Evolutionary conservation across 1,140 invertebrate genomes (phyloP), one percentile per base, ranked within the genome.

Genomic region (Trachymyrmex septentrionalis): DNA sequence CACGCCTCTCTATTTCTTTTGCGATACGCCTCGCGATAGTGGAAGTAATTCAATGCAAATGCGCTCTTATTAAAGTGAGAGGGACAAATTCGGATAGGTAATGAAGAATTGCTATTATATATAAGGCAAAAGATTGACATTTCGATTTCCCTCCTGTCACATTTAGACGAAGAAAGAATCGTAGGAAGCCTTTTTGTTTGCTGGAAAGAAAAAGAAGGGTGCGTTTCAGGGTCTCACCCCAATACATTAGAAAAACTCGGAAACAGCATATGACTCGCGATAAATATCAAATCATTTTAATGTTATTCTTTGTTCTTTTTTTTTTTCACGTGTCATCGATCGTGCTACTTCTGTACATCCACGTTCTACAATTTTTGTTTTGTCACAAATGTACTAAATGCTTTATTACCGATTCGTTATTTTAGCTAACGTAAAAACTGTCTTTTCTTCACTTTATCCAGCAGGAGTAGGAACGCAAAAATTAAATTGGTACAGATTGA

Each of bases 1-100:
- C 53, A 64, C 21, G 34, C 6, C 12, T 61, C 38, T 84, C 69
- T 63, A 61, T 73, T 82, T 84, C 55, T 48, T 75, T 73, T 27
- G n/a, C 80, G 34, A 73, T 50, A 75, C 53, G n/a, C n/a, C 38
- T 24, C 5, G 6, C 44, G 14, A 71, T 71, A 69, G 30, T 14
- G 19, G 10, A 21, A 10, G 6, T 48, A 24, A 82, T 82, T 72
- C 53, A 59, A 61, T 48, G 24, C 53, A 2, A 69, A 34, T 9
- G 24, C 53, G 16, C 38, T 21, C 44, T 38, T 12, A 30, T n/a
- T 63, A 75, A 50, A 44, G 21, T 64, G 50, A 57, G 21, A 27
- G 24, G 0, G 38, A 34, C 38, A 73, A 61, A 75, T 75, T 84
- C 53, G 69, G 53, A 10, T 38, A 27, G 3, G 14, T 55, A 63